Evolutionary conservation across 2,113 vertebrate species (phyloP), one percentile per base, ranked within the genome.

Genomic region (Hypomesus transpacificus): DNA sequence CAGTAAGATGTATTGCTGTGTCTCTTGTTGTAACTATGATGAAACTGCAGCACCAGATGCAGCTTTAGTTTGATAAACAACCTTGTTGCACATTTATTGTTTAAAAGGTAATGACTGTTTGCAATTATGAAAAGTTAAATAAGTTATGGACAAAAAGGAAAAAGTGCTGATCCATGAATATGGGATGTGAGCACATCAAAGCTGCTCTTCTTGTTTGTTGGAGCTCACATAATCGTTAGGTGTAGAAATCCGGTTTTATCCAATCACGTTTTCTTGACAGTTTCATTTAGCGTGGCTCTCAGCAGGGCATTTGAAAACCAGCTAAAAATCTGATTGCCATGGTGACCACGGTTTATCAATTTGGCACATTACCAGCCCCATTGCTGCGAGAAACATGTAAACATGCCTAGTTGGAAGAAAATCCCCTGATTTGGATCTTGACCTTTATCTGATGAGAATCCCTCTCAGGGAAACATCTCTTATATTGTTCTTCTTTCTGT

Each of bases 51-150:
- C 84, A 81, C 80, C 77, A 80, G 74, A 51, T 73, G 80, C 84
- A 82, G 84, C 87, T 87, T 82, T 75, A 74, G 82, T 85, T 85
- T 85, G 84, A 87, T 85, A 66, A 86, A 88, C 75, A 77, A 86
- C 84, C 84, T 81, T 84, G 74, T 66, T 81, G 83, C 87, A 77
- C 79, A 68, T 63, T 78, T 82, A 84, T 79, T 84, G 80, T 66
- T 34, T 18, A 50, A 72, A 70, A 76, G 67, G 9, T n/a, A 74
- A 67, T 50, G 21, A 66, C 56, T 71, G 84, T 83, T 77, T 58
- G 73, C 26, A 61, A 82, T 70, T 68, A 76, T 69, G 73, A 75
- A 78, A 88, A 87, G 84, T 26, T 28, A 63, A n/a, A 16, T 26
- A 63, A 56, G 53, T n/a, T n/a, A 56, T 5, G n/a, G n/a, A 56